Conservation (phyloP, 2,113 vertebrate species). For the Cyrtonyx montezumae region DNA sequence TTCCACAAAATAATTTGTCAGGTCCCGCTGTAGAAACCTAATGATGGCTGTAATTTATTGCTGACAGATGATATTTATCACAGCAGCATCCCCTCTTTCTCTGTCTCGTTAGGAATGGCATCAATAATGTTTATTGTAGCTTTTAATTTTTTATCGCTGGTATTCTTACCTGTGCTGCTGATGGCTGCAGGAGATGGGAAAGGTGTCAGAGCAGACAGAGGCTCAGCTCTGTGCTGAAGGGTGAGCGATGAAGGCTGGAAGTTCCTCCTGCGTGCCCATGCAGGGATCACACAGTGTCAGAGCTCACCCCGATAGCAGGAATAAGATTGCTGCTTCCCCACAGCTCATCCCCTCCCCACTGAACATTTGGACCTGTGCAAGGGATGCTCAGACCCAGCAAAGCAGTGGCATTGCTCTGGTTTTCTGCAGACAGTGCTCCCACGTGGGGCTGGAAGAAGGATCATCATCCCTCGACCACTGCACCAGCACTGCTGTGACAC, state of each 20-base stretch:
- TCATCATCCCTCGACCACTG: not conserved
- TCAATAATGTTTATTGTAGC: slow-evolving; percentile 75
- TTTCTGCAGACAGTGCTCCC: too few relatives aligned
- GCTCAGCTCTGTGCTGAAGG: not conserved
- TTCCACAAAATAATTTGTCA: slow-evolving; percentile 61
- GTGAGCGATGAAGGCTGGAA: not conserved
- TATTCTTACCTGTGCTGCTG: slow-evolving; percentile 57
- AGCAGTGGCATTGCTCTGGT: not conserved
- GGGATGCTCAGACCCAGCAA: not conserved
- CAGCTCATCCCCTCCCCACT: not conserved
- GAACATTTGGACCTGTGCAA: not conserved
- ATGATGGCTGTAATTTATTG: slow-evolving; percentile 70
- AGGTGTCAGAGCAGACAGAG: slow-evolving; percentile 17
- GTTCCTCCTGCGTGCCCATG: not conserved
- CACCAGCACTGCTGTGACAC: not conserved
- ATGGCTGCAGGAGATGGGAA: slow-evolving; percentile 32
- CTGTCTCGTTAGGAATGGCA: slow-evolving; percentile 63
- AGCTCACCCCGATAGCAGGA: accelerated
- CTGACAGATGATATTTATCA: slow-evolving; percentile 57
- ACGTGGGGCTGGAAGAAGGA: not conserved
- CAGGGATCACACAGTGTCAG: accelerated
- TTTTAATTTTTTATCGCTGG: slow-evolving; percentile 73
- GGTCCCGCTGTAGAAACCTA: slow-evolving; percentile 35
- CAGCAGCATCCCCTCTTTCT: slow-evolving; percentile 22
- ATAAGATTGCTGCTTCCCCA: accelerated